Base-by-base conservation (phyloP, 37 sponge, comb jelly and placozoan genomes). In the Axinella damicornis region DNA sequence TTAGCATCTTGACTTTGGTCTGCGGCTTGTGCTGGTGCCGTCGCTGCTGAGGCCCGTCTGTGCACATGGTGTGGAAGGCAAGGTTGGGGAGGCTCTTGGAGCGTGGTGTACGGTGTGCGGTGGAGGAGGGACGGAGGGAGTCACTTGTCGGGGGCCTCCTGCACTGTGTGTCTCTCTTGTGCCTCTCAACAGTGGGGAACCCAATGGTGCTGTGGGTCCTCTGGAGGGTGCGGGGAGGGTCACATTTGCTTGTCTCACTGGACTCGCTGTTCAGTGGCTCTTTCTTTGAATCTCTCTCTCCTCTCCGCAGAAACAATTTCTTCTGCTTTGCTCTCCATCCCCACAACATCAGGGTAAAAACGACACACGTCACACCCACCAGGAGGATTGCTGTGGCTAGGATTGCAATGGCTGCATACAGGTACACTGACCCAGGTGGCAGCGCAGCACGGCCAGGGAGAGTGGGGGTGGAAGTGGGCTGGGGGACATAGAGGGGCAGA, bases 171-270 rank as follows among this genome's bases (percentile, higher is more conserved):
- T 52, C 2, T 37, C 15, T 40, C 33, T 60, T 64, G 16, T 14
- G 34, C 34, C 52, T 65, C 22, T 74, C 84, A 52, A 20, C 32
- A 0, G 84, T 74, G 5, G 84, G 84, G 56, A 83, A 83, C 1
- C 74, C 73, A 65, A 54, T 83, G 54, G 84, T 83, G 28, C 84
- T 83, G 35, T 72, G 58, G 5, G 62, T 74, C 52, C 64, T 74
- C 65, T 40, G 62, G 16, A 79, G 33, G 31, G 6, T 33, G 31
- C 6, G 20, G 20, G 6, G 16, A 46, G 46, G 31, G 5, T 59
- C 55, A 33, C 34, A 9, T n/a, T 46, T 53, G 19, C n/a, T 46
- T 12, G 17, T 20, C 24, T 72, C 53, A 19, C 28, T 34, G 69
- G n/a, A n/a, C n/a, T n/a, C n/a, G 66, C 27, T 34, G 69, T 68